These are phyloP conservation scores for Poeciliopsis paucimaculata DNA, from an alignment of 2,797 vertebrate genomes.

Conservation along the genomic window DNA sequence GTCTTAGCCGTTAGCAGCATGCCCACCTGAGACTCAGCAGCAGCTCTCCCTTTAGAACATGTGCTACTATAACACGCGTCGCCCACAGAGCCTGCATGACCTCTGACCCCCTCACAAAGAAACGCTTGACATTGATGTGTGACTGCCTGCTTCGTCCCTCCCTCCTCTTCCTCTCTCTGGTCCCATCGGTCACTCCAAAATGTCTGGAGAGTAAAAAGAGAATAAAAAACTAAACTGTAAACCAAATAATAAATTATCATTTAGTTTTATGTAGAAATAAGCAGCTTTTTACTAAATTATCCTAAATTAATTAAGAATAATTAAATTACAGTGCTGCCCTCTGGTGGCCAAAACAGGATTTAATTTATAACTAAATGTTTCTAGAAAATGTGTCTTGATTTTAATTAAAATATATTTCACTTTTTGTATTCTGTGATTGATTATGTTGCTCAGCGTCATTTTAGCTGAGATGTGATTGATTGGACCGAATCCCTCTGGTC, in stretches of 20 bases:
- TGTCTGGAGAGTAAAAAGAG: not conserved
- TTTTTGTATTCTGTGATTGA: not conserved
- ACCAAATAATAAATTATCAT: not conserved
- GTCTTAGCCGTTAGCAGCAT: not conserved
- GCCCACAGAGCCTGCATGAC: constrained; percentile 80
- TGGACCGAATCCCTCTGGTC: too few species aligned
- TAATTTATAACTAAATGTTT: not conserved
- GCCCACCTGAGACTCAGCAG: constrained; percentile 7
- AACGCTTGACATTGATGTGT: constrained; percentile 94
- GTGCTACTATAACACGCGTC: constrained; percentile 43
- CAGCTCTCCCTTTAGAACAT: constrained; percentile 24
- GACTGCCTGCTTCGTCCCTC: constrained; percentile 78
- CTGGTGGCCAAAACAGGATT: not conserved
- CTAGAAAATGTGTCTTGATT: not conserved
- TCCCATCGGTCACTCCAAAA: not conserved
- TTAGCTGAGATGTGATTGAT: too few species aligned
- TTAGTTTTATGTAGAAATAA: not conserved
- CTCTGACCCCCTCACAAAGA: constrained; percentile 44
- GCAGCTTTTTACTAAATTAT: not conserved
- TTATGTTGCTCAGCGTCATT: not conserved
- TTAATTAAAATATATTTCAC: not conserved
- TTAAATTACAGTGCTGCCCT: not conserved
- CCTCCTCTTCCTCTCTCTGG: constrained; percentile 6
- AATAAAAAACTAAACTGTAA: not conserved
- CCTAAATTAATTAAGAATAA: not conserved